These are phyloP conservation scores for Galerucella calmariensis DNA, from an alignment of 2,888 invertebrate genomes.

Conservation along the genomic window DNA sequence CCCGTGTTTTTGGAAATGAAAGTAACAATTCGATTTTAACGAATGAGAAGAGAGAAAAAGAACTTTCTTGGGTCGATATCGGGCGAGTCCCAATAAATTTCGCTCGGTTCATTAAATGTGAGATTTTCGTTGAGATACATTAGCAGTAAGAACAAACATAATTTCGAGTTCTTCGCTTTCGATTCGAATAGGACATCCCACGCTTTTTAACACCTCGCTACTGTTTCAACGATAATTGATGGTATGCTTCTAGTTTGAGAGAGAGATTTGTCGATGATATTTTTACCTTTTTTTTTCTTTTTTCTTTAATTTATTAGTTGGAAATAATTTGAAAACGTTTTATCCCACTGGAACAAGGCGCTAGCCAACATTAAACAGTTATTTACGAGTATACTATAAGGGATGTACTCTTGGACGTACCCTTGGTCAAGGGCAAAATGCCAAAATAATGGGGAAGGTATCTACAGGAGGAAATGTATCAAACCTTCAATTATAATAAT, in stretches of 20 bases:
- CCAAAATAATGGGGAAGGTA: no score
- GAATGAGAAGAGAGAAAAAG: neutral
- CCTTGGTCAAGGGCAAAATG: no score
- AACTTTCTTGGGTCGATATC: conserved; percentile 49
- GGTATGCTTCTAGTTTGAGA: neutral
- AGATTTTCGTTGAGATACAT: conserved; percentile 63
- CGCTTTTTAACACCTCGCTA: conserved; percentile 60
- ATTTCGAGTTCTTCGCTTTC: conserved; percentile 56
- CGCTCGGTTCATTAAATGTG: conserved; percentile 61
- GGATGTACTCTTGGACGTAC: no score
- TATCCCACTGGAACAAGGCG: no score
- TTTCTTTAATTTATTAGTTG: neutral
- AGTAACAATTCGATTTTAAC: no score
- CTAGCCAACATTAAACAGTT: no score
- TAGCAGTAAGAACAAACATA: conserved; percentile 63
- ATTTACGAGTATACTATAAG: no score
- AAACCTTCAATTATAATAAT: no score
- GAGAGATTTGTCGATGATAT: neutral
- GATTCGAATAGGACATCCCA: conserved; percentile 52
- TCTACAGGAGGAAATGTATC: no score
- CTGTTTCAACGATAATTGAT: conserved; percentile 46
- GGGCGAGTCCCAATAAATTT: conserved; percentile 55
- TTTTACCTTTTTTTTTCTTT: neutral
- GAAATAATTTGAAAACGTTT: no score
- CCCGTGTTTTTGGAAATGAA: no score